These are phyloP conservation scores for Eleginops maclovinus DNA, from an alignment of 2,113 vertebrate species.

Conservation along the genomic window DNA sequence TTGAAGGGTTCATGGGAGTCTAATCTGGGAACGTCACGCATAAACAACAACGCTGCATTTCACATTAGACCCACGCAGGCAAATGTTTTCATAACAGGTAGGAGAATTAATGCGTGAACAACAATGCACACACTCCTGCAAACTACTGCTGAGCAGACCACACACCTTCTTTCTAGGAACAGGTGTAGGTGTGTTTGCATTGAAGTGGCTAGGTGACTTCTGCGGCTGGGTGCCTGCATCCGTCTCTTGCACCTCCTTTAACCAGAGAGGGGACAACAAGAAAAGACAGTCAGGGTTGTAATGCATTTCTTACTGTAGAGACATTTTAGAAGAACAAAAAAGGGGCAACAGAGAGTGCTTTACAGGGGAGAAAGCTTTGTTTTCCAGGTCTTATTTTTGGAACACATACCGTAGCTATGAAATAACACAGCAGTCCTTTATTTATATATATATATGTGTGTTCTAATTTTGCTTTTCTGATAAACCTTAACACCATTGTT, in stretches of 20 bases:
- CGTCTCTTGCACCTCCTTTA: constrained; percentile 61
- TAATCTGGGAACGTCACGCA: constrained; percentile 24
- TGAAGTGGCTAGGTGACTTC: constrained; percentile 28
- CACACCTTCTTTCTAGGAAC: constrained; percentile 71
- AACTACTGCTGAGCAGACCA: constrained; percentile 9
- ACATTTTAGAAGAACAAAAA: neutral
- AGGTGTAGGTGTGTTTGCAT: constrained; percentile 43
- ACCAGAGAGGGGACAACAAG: constrained; percentile 38
- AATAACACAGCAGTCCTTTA: neutral
- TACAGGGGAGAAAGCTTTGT: neutral
- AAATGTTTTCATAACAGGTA: constrained; percentile 14
- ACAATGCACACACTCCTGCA: constrained; percentile 22
- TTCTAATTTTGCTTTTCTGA: constrained; percentile 24
- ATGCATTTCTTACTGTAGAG: constrained; percentile 7
- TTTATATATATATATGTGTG: neutral
- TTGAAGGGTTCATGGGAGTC: constrained; percentile 39
- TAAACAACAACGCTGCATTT: constrained; percentile 43
- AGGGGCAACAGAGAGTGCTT: constrained; percentile 3
- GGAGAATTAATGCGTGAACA: constrained; percentile 19
- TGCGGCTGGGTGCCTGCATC: constrained; percentile 25
- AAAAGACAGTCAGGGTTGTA: constrained; percentile 3
- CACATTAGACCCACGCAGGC: constrained; percentile 15
- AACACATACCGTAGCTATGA: neutral
- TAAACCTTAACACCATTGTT: constrained; percentile 17
- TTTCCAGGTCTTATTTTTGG: neutral